Percentiles rank a stretch among this genome's conserved stretches.
These are phyloP conservation scores for Neodontobutis hainanensis DNA, from an alignment of 2,113 vertebrate genomes.

Conservation along the genomic window DNA sequence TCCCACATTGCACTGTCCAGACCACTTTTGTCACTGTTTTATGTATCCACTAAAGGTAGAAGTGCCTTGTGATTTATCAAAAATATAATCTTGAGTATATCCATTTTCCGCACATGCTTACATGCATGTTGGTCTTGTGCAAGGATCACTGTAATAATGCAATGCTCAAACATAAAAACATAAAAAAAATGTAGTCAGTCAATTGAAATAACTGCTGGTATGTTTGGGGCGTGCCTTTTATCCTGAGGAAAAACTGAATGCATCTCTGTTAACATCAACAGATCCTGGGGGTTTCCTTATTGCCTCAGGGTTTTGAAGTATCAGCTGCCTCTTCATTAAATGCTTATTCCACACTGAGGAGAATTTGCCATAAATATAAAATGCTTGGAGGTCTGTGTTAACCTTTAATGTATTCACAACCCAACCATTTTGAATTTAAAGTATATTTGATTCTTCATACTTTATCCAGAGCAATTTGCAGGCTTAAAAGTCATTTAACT, in stretches of 20 bases:
- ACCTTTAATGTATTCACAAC: conserved; percentile 35
- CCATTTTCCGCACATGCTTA: not conserved
- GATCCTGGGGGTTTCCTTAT: conserved; percentile 43
- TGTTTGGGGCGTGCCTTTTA: conserved; percentile 25
- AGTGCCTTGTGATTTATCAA: no score
- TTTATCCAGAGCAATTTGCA: conserved; percentile 11
- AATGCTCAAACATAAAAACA: no score
- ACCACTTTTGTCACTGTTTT: no score
- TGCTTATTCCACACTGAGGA: conserved; percentile 32
- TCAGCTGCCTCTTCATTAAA: conserved; percentile 37
- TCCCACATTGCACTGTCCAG: no score
- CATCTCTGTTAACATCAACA: conserved; percentile 35
- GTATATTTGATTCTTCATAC: not conserved
- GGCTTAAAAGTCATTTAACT: conserved; percentile 2
- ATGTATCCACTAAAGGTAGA: no score
- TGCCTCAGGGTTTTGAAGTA: conserved; percentile 42
- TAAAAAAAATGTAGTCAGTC: not conserved
- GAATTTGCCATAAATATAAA: conserved; percentile 41
- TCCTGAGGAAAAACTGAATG: conserved; percentile 20
- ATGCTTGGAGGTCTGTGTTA: conserved; percentile 13
- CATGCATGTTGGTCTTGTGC: not conserved
- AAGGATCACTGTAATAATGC: not conserved
- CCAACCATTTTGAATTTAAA: conserved; percentile 6
- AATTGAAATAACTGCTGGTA: conserved; percentile 23
- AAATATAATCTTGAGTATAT: no score